phyloP scores from a whole-genome alignment of 2,797 vertebrate species.

The Pseudomugil gertrudae region DNA sequence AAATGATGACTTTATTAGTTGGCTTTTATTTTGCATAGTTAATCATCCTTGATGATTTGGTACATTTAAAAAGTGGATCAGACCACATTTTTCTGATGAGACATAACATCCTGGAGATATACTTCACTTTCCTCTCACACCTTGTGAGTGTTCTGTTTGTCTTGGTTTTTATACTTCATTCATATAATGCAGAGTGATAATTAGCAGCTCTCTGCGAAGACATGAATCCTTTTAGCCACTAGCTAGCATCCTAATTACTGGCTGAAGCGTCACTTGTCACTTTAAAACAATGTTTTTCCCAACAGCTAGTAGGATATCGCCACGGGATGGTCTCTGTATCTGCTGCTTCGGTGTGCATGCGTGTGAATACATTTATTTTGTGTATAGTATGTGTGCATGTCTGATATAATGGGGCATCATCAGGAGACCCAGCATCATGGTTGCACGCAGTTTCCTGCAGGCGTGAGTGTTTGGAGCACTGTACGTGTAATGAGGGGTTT shows the following conservation, averaged over 20 bases:
- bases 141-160: too few species aligned
- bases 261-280: constrained; percentile 9
- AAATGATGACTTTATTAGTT: not conserved
- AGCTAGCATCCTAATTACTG: constrained; percentile 26
- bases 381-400: constrained; percentile 4
- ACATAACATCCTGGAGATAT: too few species aligned
- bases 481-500: constrained; percentile 36
- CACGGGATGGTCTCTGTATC: constrained; percentile 20
- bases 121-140: too few species aligned
- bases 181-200: not conserved
- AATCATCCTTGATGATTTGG: too few species aligned
- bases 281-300: constrained; percentile 43
- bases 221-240: constrained; percentile 21
- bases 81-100: too few species aligned
- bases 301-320: constrained; percentile 46
- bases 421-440: constrained; percentile 21
- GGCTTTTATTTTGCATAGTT: not conserved
- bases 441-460: constrained; percentile 30
- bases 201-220: constrained; percentile 8
- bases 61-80: too few species aligned
- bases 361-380: not conserved
- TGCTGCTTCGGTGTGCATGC: constrained; percentile 14
- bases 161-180: not conserved
- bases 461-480: constrained; percentile 46
- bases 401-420: constrained; percentile 55